Evolutionary conservation across 2,797 vertebrate species (phyloP).

Genomic region (Gorsachius magnificus): DNA sequence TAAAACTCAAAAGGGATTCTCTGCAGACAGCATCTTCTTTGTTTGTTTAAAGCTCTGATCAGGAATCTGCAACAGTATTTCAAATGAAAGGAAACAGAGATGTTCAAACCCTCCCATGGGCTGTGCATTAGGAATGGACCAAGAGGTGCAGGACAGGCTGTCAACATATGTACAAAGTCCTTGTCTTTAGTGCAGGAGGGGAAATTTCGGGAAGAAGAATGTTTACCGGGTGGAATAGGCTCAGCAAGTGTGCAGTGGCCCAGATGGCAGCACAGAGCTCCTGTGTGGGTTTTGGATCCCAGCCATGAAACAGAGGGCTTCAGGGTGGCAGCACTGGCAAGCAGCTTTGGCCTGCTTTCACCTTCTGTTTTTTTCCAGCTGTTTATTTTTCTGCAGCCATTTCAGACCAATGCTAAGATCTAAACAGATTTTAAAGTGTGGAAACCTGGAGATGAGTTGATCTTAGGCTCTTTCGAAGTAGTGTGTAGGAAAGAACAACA

Average conservation of each 20-base stretch:
- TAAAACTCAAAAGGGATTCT: background rate
- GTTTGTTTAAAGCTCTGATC: background rate
- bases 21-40: background rate
- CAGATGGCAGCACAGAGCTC: background rate
- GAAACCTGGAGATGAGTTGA: background rate
- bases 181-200: background rate
- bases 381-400: background rate
- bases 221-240: background rate
- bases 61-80: background rate
- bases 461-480: background rate
- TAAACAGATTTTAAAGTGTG: background rate
- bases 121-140: background rate
- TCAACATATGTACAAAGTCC: background rate
- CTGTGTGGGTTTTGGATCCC: background rate
- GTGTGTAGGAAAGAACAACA: background rate
- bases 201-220: background rate
- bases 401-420: background rate
- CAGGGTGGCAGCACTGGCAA: background rate
- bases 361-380: background rate
- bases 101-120: background rate
- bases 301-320: background rate
- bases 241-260: fast-evolving
- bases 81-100: background rate
- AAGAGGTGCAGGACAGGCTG: background rate
- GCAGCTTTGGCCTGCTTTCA: background rate